Evolutionary conservation across 2,888 invertebrate species (phyloP).

Genomic region (Pogonocherus hispidulus): DNA sequence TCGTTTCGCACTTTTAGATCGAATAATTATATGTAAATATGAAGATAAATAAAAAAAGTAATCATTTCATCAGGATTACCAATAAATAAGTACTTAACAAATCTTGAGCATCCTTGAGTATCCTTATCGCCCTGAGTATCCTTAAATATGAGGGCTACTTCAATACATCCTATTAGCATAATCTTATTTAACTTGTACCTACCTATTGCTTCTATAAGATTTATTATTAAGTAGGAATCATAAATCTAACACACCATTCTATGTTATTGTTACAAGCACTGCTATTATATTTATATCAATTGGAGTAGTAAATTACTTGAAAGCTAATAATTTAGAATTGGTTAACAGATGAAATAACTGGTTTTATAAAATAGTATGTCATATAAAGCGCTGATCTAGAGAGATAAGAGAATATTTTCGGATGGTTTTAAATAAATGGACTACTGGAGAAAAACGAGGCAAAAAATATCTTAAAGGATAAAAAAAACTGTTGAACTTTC

Average conservation of each 20-base stretch:
- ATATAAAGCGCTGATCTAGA: slow-evolving; percentile 35
- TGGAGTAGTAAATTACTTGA: slow-evolving; percentile 34
- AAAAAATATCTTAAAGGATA: slow-evolving; percentile 2
- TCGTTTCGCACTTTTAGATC: no score
- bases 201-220: not conserved
- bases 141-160: no score
- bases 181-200: no score
- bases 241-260: not conserved
- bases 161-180: no score
- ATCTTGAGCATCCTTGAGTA: no score
- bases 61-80: no score
- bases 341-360: slow-evolving; percentile 41
- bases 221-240: not conserved
- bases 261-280: not conserved
- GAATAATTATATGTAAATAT: no score
- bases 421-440: slow-evolving; percentile 16
- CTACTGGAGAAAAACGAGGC: slow-evolving; percentile 19
- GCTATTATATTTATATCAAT: slow-evolving; percentile 22
- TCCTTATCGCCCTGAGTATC: no score
- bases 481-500: not conserved
- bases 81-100: no score
- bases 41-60: no score
- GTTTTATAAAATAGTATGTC: slow-evolving; percentile 37
- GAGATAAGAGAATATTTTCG: slow-evolving; percentile 25
- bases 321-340: slow-evolving; percentile 41